Conservation (phyloP, 2,888 invertebrate species). For the Parnassius mnemosyne region DNA sequence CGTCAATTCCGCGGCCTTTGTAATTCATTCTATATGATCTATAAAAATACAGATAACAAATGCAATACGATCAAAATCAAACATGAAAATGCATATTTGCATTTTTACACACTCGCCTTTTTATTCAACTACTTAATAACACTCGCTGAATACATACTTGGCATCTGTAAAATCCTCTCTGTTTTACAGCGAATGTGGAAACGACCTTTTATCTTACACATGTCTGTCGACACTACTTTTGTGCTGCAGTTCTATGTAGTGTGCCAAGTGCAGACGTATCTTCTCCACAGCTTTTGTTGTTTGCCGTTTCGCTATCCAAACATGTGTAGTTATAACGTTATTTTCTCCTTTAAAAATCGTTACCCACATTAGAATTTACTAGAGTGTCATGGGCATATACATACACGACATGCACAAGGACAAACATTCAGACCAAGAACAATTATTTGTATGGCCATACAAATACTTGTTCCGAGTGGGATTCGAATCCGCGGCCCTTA, state of each 20-base stretch:
- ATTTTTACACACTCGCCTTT: not conserved
- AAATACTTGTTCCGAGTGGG: too few species aligned
- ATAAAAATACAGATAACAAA: not conserved
- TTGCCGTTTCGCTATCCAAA: constrained; percentile 9
- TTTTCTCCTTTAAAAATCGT: too few species aligned
- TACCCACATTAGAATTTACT: too few species aligned
- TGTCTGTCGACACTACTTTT: constrained; percentile 21
- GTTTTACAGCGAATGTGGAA: constrained; percentile 8
- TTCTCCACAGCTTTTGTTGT: constrained; percentile 11
- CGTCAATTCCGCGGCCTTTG: too few species aligned
- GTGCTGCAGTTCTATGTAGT: constrained; percentile 5
- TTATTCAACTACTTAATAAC: constrained; percentile 14
- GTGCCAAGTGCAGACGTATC: constrained; percentile 8
- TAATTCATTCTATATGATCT: too few species aligned
- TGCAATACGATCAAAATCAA: constrained; percentile 8
- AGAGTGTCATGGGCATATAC: not conserved
- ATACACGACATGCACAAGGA: too few species aligned
- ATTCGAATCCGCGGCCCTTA: too few species aligned
- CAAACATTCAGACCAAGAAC: too few species aligned
- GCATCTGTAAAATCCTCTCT: constrained; percentile 17
- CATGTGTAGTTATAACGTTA: not conserved
- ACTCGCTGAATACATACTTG: constrained; percentile 12
- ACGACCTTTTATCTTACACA: constrained; percentile 24
- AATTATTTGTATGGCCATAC: too few species aligned
- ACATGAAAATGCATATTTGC: constrained; percentile 3